Evolutionary conservation across 2,113 vertebrate species (phyloP).

Genomic region (Paedocypris sp.): DNA sequence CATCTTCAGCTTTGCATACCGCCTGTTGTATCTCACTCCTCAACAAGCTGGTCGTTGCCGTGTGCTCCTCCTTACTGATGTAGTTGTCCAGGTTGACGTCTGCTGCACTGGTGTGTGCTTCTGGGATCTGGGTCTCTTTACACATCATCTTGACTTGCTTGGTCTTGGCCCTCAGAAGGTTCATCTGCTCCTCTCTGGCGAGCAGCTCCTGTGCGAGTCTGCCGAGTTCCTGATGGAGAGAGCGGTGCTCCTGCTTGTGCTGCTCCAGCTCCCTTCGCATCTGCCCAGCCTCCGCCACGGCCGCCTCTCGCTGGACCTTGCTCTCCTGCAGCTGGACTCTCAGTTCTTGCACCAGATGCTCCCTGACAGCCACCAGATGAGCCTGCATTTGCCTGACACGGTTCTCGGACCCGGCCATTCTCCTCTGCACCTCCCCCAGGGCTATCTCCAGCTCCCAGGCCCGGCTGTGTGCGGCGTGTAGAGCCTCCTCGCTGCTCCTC

Average conservation of each 20-base stretch:
- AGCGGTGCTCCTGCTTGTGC: conserved; percentile 55
- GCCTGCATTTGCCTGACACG: conserved; percentile 79
- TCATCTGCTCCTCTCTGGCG: conserved; percentile 49
- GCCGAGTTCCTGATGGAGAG: conserved; percentile 59
- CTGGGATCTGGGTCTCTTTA: conserved; percentile 31
- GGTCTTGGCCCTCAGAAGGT: conserved; percentile 44
- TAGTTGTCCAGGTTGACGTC: conserved; percentile 50
- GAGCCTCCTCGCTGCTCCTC: conserved; percentile 46
- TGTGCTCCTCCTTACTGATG: conserved; percentile 52
- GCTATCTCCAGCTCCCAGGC: conserved; percentile 68
- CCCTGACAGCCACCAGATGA: conserved; percentile 72
- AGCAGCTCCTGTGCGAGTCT: conserved; percentile 59
- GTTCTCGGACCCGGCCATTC: conserved; percentile 74
- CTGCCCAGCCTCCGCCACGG: conserved; percentile 63
- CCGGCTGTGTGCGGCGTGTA: conserved; percentile 23
- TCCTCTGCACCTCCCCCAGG: conserved; percentile 73
- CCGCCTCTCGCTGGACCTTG: conserved; percentile 64
- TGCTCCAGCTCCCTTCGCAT: conserved; percentile 60
- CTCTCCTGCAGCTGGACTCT: conserved; percentile 66
- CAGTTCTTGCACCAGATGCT: conserved; percentile 63
- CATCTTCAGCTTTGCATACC: conserved; percentile 20
- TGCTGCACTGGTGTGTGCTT: conserved; percentile 43
- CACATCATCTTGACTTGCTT: conserved; percentile 45
- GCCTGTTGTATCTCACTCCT: conserved; percentile 23
- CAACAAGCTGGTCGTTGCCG: conserved; percentile 28